phyloP scores from a whole-genome alignment of 2,113 vertebrate species.

The Taurulus bubalis region DNA sequence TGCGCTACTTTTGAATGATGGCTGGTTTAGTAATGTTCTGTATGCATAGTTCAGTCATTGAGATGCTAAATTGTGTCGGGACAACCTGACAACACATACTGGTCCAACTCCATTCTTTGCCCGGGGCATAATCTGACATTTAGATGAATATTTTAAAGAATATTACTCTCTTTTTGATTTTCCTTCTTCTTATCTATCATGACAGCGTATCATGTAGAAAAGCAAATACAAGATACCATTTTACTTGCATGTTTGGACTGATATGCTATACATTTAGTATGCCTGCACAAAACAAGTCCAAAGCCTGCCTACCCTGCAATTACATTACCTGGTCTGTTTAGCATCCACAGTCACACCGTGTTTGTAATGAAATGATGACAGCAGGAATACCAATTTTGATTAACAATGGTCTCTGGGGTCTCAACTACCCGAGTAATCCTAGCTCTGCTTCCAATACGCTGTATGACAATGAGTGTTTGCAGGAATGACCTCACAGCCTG shows the following conservation, averaged over 20 bases:
- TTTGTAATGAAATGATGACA: constrained; percentile 1
- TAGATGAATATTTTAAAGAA: background rate
- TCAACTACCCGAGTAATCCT: background rate
- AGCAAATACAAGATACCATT: background rate
- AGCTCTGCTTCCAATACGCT: background rate
- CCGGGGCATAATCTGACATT: background rate
- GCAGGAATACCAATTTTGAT: background rate
- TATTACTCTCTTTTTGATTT: background rate
- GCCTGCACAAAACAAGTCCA: background rate
- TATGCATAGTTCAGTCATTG: background rate
- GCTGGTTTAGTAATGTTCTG: background rate
- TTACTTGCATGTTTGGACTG: background rate
- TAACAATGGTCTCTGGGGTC: background rate
- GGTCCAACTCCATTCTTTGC: background rate
- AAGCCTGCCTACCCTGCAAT: background rate
- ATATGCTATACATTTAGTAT: background rate
- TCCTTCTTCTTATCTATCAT: background rate
- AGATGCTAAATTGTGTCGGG: background rate
- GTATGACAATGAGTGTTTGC: background rate
- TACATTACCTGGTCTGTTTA: background rate
- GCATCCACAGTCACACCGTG: background rate
- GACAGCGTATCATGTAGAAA: background rate
- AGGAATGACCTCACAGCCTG: background rate
- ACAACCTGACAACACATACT: background rate
- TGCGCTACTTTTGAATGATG: background rate